Evolutionary conservation across 2,888 invertebrate genomes (phyloP).

Genomic region (Dryomyza anilis): DNA sequence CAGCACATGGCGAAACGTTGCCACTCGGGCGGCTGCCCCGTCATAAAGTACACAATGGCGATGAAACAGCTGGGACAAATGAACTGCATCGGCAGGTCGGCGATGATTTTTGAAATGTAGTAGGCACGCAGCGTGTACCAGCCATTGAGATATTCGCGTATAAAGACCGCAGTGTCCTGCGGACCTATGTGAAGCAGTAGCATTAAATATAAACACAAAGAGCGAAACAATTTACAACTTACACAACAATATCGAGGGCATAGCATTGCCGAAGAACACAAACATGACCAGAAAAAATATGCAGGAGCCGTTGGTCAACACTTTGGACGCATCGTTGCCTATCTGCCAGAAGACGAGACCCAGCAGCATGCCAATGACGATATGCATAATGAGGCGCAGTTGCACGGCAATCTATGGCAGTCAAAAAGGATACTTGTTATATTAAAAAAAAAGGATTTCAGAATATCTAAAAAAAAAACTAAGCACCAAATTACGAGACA

Average conservation of each 20-base stretch:
- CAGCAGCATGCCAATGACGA: slow-evolving; percentile 78
- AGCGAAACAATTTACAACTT: slow-evolving; percentile 61
- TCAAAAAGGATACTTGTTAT: background rate
- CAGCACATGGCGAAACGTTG: slow-evolving; percentile 60
- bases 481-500: slow-evolving; percentile 58
- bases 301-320: slow-evolving; percentile 83
- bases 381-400: slow-evolving; percentile 76
- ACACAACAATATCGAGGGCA: slow-evolving; percentile 87
- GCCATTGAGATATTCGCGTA: slow-evolving; percentile 82
- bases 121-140: slow-evolving; percentile 86
- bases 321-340: slow-evolving; percentile 80
- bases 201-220: background rate
- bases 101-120: slow-evolving; percentile 76
- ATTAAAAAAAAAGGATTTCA: background rate
- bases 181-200: slow-evolving; percentile 68
- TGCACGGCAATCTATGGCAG: slow-evolving; percentile 59
- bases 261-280: slow-evolving; percentile 90
- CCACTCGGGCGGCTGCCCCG: slow-evolving; percentile 66
- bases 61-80: slow-evolving; percentile 76
- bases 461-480: background rate
- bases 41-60: slow-evolving; percentile 77
- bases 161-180: slow-evolving; percentile 76
- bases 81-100: slow-evolving; percentile 80
- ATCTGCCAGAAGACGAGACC: slow-evolving; percentile 83
- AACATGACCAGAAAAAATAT: slow-evolving; percentile 90